phyloP scores from a whole-genome alignment of 2,888 invertebrate genomes.

The Melanchra persicariae region DNA sequence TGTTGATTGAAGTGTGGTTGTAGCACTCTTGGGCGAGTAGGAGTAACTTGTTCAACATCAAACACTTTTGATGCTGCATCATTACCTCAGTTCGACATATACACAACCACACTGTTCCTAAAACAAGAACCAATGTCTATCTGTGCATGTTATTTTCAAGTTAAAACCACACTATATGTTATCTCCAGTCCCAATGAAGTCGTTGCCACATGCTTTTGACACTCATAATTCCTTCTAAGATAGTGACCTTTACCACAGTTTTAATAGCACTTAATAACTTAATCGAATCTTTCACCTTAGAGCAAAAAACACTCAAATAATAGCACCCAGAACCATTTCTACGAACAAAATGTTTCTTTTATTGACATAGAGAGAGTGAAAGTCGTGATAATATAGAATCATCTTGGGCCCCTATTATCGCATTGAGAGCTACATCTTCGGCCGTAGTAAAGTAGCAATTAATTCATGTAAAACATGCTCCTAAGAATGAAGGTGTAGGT shows the following conservation, averaged over 20 bases:
- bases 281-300: slow-evolving; percentile 51
- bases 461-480: slow-evolving; percentile 70
- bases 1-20: background rate
- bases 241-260: slow-evolving; percentile 30
- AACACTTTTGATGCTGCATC: background rate
- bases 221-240: slow-evolving; percentile 16
- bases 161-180: background rate
- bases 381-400: slow-evolving; percentile 75
- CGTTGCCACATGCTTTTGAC: slow-evolving; percentile 2
- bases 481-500: slow-evolving; percentile 62
- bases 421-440: slow-evolving; percentile 73
- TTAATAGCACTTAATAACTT: slow-evolving; percentile 64
- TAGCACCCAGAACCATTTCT: slow-evolving; percentile 51
- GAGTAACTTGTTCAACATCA: background rate
- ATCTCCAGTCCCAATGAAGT: slow-evolving; percentile 1
- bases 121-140: background rate
- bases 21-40: background rate
- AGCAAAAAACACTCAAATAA: slow-evolving; percentile 56
- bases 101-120: too few species aligned
- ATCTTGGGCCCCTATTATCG: slow-evolving; percentile 74
- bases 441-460: slow-evolving; percentile 71
- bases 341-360: slow-evolving; percentile 68
- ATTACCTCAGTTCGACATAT: background rate
- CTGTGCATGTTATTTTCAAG: background rate
- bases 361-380: slow-evolving; percentile 76